These are phyloP conservation scores for Thereuonema tuberculata DNA, from an alignment of 1,140 invertebrate genomes.

Conservation along the genomic window DNA sequence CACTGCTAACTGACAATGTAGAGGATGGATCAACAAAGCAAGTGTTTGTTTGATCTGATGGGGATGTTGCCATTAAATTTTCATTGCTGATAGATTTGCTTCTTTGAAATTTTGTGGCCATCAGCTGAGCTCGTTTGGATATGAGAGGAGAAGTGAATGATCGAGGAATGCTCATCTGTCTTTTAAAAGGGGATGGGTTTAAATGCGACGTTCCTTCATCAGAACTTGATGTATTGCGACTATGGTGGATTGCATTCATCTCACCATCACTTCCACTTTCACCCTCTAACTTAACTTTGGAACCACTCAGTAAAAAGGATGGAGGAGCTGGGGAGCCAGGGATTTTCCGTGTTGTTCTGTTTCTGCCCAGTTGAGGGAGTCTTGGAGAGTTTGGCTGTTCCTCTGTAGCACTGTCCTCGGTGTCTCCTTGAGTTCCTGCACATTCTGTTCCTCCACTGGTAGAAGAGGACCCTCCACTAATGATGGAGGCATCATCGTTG, in stretches of 20 bases:
- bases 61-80: too few species aligned
- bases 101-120: too few species aligned
- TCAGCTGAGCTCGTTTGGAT: not conserved
- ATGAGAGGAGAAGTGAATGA: not conserved
- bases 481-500: slow-evolving; percentile 1
- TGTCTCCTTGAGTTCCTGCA: slow-evolving; percentile 7
- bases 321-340: too few species aligned
- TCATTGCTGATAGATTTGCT: too few species aligned
- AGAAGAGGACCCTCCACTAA: not conserved
- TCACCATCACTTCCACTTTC: too few species aligned
- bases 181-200: not conserved
- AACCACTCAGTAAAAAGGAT: too few species aligned
- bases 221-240: slow-evolving; percentile 6
- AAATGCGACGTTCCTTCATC: not conserved
- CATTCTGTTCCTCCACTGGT: not conserved
- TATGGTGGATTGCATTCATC: too few species aligned
- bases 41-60: too few species aligned
- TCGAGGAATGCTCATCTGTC: not conserved
- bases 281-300: too few species aligned
- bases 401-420: not conserved
- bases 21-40: too few species aligned
- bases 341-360: not conserved
- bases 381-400: too few species aligned
- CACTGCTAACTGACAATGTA: too few species aligned
- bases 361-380: not conserved